Conservation (phyloP, 1,140 invertebrate species). For the Rhopalosiphum padi region DNA sequence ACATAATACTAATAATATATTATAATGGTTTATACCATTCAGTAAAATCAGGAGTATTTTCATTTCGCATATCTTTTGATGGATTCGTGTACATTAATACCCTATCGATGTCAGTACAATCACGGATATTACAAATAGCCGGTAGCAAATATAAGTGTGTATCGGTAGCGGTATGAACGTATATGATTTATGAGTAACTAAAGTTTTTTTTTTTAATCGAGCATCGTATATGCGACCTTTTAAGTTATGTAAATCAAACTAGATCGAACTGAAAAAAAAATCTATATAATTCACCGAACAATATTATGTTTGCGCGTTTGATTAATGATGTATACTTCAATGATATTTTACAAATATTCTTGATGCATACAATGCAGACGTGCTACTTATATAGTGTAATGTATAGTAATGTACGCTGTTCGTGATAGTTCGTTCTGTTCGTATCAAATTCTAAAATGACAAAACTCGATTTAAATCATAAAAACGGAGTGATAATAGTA, state of each 20-base stretch:
- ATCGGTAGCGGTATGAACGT: background rate
- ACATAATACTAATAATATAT: background rate
- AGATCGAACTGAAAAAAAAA: background rate
- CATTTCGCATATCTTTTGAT: background rate
- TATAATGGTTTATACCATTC: background rate
- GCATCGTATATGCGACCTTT: background rate
- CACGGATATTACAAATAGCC: background rate
- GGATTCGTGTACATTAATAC: background rate
- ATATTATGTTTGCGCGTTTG: background rate
- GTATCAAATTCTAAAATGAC: background rate
- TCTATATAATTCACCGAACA: background rate
- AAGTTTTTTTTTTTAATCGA: slow-evolving; percentile 25
- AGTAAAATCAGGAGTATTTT: background rate
- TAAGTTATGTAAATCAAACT: slow-evolving; percentile 23
- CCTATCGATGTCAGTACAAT: background rate
- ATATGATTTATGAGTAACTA: slow-evolving; percentile 22
- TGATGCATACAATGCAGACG: background rate
- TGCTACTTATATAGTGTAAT: background rate
- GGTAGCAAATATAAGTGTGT: background rate
- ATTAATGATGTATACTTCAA: background rate
- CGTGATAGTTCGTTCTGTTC: background rate
- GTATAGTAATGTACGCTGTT: background rate
- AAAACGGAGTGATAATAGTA: rapidly evolving
- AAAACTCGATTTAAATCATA: background rate
- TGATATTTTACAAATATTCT: slow-evolving; percentile 9